Evolutionary conservation across 1,140 invertebrate species (phyloP), one percentile per base, ranked within the genome.

Genomic region (Ephestia elutella): DNA sequence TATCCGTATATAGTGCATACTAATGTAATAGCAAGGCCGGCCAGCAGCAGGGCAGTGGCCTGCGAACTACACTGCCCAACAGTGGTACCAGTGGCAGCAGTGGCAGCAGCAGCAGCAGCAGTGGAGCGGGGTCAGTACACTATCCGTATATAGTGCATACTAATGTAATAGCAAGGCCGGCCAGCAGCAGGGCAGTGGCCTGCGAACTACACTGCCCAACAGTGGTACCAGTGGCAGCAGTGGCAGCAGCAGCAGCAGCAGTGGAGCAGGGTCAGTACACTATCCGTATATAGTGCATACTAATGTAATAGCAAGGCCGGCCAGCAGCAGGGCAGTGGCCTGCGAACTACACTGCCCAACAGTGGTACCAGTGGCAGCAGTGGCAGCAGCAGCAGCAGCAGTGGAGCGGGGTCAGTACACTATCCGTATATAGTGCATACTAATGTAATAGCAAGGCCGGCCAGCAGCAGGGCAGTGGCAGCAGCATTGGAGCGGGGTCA

Each of bases 61-160:
- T 21, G 68, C 55, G 63, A 74, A 75, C 68, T 82, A 84, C 71
- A 75, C 76, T 9, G 71, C 81, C 54, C 82, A 83, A 68, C 82
- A 86, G 73, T 86, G 82, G 82, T 83, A 81, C 76, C 82, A 86
- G 71, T 86, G 82, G 82, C 82, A 86, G 68, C 82, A 86, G 71
- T 86, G 82, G 82, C 82, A 85, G 28, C 70, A 74, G 44, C 74
- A 77, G 62, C 80, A 83, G 51, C 82, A 83, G 63, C 70, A 69
- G 55, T 83, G 81, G 81, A 75, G 71, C 0, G 76, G 76, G 73
- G 82, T 85, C 19, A 60, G 68, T 59, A n/a, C n/a, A n/a, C 1
- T 11, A 32, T 56, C 13, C 51, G 61, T 21, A 59, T 55, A 25
- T 54, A 60, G 11, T 38, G 5, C 11, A 8, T 38, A 18, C 15